Evolutionary conservation across 2,888 invertebrate species (phyloP), one percentile per base, ranked within the genome.

Genomic region (Trachelus stipa): DNA sequence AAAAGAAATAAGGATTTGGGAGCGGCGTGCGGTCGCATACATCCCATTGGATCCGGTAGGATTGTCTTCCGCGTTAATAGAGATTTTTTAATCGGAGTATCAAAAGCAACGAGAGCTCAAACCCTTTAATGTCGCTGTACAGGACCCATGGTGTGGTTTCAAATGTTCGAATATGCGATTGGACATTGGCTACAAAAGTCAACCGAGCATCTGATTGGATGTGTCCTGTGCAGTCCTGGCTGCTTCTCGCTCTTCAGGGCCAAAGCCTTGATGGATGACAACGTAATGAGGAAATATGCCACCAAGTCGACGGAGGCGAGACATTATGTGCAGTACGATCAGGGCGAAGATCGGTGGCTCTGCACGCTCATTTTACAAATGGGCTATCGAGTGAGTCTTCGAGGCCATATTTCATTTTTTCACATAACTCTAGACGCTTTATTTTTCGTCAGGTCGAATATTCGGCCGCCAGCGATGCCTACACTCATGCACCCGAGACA

Each of bases 281-380:
- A 96, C 88, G 97, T 98, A 0, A 96, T 98, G 96, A 95, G 94
- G 86, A 96, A 95, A 88, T 98, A 98, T 89, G 97, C 98, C 0
- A 95, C 96, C 0, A 94, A 94, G 82, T 94, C 96, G 0, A 93
- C 93, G 79, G 96, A 97, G 88, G 96, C 98, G 0, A 93, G 95
- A 81, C 97, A 98, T 92, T 97, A 95, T 87, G 97, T 98, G 33
- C 98, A 98, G 90, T 98, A 97, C 88, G 98, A 98, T 94, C 97
- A 98, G 93, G 97, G 98, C n/a, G 98, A 99, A 91, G 98, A 99
- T 92, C 94, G 98, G 82, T 98, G 98, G 98, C 92, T 98, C 11
- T 98, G 98, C 90, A 98, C 98, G 0, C 92, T 98, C 76, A 93
- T 99, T 0, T 93, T 98, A 0, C 98, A 98, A 91, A 94, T 97